Evolutionary conservation across 2,113 vertebrate species (phyloP).

Genomic region (Mobula birostris): DNA sequence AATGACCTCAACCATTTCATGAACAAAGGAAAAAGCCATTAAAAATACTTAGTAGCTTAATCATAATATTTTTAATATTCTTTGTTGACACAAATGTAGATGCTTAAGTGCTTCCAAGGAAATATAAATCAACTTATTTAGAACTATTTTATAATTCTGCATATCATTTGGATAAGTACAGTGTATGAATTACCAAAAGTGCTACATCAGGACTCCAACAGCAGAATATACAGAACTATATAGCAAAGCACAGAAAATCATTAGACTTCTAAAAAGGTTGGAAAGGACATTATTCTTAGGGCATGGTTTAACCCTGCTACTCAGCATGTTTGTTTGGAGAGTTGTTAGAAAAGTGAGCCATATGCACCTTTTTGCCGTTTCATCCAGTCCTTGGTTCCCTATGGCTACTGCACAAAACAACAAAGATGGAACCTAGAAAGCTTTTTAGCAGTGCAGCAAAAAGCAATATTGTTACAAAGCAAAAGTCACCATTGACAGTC

Average conservation of each 20-base stretch:
- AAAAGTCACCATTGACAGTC: slow-evolving; percentile 21
- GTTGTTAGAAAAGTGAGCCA: slow-evolving; percentile 31
- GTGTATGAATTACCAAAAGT: slow-evolving; percentile 38
- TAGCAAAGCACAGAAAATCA: slow-evolving; percentile 36
- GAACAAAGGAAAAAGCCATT: not conserved
- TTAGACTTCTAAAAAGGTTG: slow-evolving; percentile 32
- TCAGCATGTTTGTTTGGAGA: not conserved
- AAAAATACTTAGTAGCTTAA: slow-evolving; percentile 26
- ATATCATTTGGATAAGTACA: slow-evolving; percentile 38
- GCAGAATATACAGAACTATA: slow-evolving; percentile 36
- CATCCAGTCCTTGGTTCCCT: slow-evolving; percentile 28
- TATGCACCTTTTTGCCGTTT: slow-evolving; percentile 22
- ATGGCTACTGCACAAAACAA: slow-evolving; percentile 34
- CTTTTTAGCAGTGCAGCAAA: slow-evolving; percentile 1
- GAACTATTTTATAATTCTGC: slow-evolving; percentile 38
- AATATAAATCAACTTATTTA: slow-evolving; percentile 38
- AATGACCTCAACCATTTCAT: not conserved
- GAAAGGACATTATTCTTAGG: slow-evolving; percentile 6
- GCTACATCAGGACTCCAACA: slow-evolving; percentile 37
- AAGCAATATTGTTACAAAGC: slow-evolving; percentile 35
- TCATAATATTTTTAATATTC: slow-evolving; percentile 37
- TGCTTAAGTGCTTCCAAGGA: slow-evolving; percentile 37
- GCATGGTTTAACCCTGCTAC: slow-evolving; percentile 10
- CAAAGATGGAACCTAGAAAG: slow-evolving; percentile 30
- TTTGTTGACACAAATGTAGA: slow-evolving; percentile 35